Evolutionary conservation across 2,888 invertebrate species (phyloP).

Genomic region (Achlya flavicornis): DNA sequence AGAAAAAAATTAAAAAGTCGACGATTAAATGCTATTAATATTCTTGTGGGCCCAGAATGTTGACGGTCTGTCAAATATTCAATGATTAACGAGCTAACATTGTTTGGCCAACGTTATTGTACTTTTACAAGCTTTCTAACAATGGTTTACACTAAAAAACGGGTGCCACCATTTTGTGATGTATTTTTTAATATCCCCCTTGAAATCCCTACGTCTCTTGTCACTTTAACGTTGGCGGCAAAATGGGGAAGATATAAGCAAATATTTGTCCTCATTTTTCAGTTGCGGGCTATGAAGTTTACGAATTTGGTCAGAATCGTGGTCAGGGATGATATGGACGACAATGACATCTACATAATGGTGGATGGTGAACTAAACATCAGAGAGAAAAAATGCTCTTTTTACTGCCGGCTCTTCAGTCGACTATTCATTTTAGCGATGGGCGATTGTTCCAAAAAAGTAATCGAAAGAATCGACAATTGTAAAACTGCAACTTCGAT

Average conservation of each 20-base stretch:
- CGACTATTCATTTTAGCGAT: no score
- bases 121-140: conserved; percentile 40
- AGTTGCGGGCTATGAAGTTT: conserved; percentile 37
- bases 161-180: conserved; percentile 46
- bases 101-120: conserved; percentile 63
- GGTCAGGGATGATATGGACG: no score
- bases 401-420: no score
- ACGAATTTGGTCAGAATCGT: not conserved
- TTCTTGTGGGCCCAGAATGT: conserved; percentile 40
- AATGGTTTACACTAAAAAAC: conserved; percentile 56
- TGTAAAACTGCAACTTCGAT: no score
- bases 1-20: conserved; percentile 20
- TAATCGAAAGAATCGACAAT: no score
- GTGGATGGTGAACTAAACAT: no score
- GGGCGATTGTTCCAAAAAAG: no score
- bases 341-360: no score
- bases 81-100: conserved; percentile 62
- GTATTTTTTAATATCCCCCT: conserved; percentile 63
- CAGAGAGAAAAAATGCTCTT: no score
- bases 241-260: conserved; percentile 61
- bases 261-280: conserved; percentile 65
- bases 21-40: conserved; percentile 50
- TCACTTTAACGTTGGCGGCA: conserved; percentile 55
- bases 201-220: conserved; percentile 42
- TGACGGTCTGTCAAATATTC: conserved; percentile 67